Evolutionary conservation across 2,113 vertebrate genomes (phyloP), one percentile per base, ranked within the genome.

Genomic region (Pseudorectes ferrugineus): DNA sequence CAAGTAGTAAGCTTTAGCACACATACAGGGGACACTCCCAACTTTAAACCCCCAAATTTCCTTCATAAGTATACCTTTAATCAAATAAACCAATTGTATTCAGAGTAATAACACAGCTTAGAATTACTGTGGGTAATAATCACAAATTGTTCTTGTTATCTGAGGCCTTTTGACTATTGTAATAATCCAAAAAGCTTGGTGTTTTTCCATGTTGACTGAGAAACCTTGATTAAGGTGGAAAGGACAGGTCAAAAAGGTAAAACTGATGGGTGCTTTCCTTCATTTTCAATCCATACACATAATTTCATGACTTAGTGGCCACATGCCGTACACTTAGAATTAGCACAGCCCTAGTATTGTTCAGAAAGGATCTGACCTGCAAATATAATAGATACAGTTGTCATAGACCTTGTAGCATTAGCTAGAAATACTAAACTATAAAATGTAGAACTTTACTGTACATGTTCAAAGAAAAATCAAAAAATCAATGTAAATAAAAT

Each of bases 401-500:
- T 84, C 87, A 55, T 20, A 73, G 49, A 23, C 13, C 40, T 62
- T 11, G 33, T 16, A 54, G 23, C 33, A 31, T 55, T 46, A 93
- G 24, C 26, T 81, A 82, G 31, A 61, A 89, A 62, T 65, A 74
- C n/a, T 25, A 43, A 84, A 86, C 40, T 57, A 18, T 33, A 65
- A 66, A 45, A 29, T 21, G 4, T 43, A 48, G 54, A 68, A 71
- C 36, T 89, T 33, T 57, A 77, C 42, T 59, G 38, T 31, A 40
- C 5, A 0, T 12, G 15, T 55, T 91, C 67, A 92, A 88, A 95
- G 57, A 77, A 88, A 94, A 95, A 90, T 23, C 11, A 0, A 77
- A 85, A 96, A 95, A 87, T 87, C 63, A 62, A 48, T 51, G 19
- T 77, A 76, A 84, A 94, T 90, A 52, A 94, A 76, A 51, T 33